Evolutionary conservation across 2,888 invertebrate species (phyloP).

Genomic region (Acanthococcus lagerstroemiae): DNA sequence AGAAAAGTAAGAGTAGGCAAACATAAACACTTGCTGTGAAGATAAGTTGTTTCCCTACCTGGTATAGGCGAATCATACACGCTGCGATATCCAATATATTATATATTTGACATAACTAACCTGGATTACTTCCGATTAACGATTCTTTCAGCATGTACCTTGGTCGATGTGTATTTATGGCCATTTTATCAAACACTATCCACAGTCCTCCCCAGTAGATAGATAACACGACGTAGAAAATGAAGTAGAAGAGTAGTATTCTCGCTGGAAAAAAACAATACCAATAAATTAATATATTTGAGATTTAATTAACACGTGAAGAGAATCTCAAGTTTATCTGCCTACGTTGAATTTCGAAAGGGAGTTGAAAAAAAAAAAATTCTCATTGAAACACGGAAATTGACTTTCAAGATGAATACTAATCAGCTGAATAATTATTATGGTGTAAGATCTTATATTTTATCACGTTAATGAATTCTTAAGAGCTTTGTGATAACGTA

Average conservation of each 20-base stretch:
- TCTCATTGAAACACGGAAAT: no score
- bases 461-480: no score
- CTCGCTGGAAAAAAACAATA: conserved; percentile 60
- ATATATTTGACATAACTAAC: no score
- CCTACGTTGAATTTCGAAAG: not conserved
- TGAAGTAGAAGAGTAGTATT: conserved; percentile 88
- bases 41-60: no score
- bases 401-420: no score
- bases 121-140: conserved; percentile 66
- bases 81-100: no score
- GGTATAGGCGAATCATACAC: no score
- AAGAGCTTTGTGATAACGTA: no score
- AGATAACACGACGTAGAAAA: conserved; percentile 85
- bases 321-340: not conserved
- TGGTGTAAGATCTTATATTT: no score
- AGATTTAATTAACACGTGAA: not conserved
- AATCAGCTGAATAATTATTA: no score
- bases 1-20: no score
- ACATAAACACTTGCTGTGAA: no score
- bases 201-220: conserved; percentile 62
- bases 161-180: conserved; percentile 4
- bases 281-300: conserved; percentile 16
- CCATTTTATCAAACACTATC: conserved; percentile 10
- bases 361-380: not conserved
- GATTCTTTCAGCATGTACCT: conserved; percentile 61